These are phyloP conservation scores for Drosophila pectinifera DNA, from an alignment of 1,140 invertebrate genomes.

Conservation along the genomic window DNA sequence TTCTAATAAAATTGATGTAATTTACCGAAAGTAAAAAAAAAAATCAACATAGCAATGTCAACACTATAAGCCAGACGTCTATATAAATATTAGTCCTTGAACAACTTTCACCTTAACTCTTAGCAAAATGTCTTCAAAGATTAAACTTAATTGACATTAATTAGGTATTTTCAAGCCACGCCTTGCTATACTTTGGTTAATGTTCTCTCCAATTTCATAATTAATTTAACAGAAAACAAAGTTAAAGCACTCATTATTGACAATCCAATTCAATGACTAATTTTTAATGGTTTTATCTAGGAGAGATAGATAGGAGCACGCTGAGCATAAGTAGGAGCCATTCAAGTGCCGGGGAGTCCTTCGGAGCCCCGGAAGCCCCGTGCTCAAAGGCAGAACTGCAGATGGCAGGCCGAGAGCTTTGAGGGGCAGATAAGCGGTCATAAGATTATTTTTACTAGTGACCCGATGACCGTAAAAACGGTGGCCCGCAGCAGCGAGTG, in stretches of 20 bases:
- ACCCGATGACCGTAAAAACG: constrained; percentile 57
- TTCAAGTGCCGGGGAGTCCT: constrained; percentile 21
- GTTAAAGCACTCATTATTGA: too few relatives aligned
- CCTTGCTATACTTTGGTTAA: too few relatives aligned
- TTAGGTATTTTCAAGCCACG: too few relatives aligned
- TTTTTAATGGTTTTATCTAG: neutral
- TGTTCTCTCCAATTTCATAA: neutral
- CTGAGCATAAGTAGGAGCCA: neutral
- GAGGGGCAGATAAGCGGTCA: constrained; percentile 42
- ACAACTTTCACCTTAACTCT: too few relatives aligned
- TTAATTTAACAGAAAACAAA: neutral
- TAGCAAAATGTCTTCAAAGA: too few relatives aligned
- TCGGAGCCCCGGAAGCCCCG: constrained; percentile 4
- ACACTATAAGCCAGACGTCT: too few relatives aligned
- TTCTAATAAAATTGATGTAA: too few relatives aligned
- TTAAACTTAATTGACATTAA: too few relatives aligned
- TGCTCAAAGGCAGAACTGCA: constrained; percentile 13
- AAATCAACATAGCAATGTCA: too few relatives aligned
- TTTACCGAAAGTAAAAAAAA: too few relatives aligned
- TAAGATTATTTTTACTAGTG: constrained; percentile 60
- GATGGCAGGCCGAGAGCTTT: constrained; percentile 32
- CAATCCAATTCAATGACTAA: constrained; percentile 9
- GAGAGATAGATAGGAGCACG: neutral
- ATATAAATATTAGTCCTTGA: too few relatives aligned
- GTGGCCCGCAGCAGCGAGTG: constrained; percentile 32